phyloP scores from a whole-genome alignment of 2,797 vertebrate species.

The Neosilurus mollespiculum region DNA sequence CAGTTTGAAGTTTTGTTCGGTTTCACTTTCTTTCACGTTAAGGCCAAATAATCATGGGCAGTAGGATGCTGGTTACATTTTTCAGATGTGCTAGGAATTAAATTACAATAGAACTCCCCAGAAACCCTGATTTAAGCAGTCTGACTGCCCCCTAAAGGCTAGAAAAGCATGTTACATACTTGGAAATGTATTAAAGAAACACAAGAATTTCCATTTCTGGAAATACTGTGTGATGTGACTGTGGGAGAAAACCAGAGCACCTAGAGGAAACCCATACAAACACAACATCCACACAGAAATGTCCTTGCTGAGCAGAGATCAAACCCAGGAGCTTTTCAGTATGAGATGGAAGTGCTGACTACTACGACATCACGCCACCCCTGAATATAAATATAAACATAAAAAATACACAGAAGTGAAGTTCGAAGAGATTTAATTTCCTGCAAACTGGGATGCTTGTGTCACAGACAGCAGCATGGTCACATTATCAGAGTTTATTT shows the following conservation, averaged over 20 bases:
- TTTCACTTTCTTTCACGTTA: background rate
- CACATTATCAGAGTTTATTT: background rate
- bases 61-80: background rate
- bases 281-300: too few relatives aligned
- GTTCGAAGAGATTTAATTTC: background rate
- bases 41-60: background rate
- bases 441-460: background rate
- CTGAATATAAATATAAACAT: too few relatives aligned
- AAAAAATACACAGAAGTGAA: background rate
- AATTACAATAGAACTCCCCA: background rate
- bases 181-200: background rate
- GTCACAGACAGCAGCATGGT: background rate
- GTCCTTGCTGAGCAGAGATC: too few relatives aligned
- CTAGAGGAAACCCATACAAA: too few relatives aligned
- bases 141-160: slow-evolving; percentile 70
- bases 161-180: background rate
- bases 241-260: too few relatives aligned
- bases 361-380: too few relatives aligned
- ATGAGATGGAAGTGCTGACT: too few relatives aligned
- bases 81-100: background rate
- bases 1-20: background rate
- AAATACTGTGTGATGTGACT: background rate
- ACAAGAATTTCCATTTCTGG: background rate
- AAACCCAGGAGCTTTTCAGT: too few relatives aligned
- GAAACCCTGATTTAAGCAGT: slow-evolving; percentile 46